Base-by-base conservation (phyloP, 2,113 vertebrate species). In the Delphinapterus leucas region DNA sequence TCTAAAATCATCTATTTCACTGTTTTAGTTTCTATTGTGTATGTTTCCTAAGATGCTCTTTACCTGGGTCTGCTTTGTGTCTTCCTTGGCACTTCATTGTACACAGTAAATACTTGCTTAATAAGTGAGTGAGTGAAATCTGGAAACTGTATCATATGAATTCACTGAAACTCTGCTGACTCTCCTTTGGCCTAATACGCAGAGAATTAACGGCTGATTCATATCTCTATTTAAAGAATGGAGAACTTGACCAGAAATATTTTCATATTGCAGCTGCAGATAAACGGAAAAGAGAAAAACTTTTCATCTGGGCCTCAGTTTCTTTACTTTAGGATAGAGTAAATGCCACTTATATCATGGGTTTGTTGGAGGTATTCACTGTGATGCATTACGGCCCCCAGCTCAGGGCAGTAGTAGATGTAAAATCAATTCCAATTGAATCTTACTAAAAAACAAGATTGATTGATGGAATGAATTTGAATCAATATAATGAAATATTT, bases 221-320 rank as follows among this genome's bases (percentile, higher is more conserved):
- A 97, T 60, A n/a, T 61, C 68, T 95, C 96, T 93, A 96, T 97
- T 97, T 97, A 96, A 92, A 97, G 95, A 97, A 97, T 95, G 74
- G 58, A 96, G 96, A 97, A 98, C 88, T 95, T 90, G 26, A 82
- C 41, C 10, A 87, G 73, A 94, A 63, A 71, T 63, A 73, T 95
- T 83, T 96, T 88, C 25, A 86, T 86, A 65, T 38, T 61, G 10
- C 28, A 94, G 60, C 79, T 97, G 68, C 44, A 89, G n/a, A 88
- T 79, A 44, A 92, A 60, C 18, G 70, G 47, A 31, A 58, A 83
- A 82, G 25, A 61, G 20, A 81, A 87, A 88, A 31, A 28, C 3
- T 84, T 65, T 38, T 76, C n/a, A 55, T 93, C 31, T 79, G 71
- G 58, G 47, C 47, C 36, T 96, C 74, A 44, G 53, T 82, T 84